Conservation (phyloP, 2,113 vertebrate species). For the Centropus unirufus region DNA sequence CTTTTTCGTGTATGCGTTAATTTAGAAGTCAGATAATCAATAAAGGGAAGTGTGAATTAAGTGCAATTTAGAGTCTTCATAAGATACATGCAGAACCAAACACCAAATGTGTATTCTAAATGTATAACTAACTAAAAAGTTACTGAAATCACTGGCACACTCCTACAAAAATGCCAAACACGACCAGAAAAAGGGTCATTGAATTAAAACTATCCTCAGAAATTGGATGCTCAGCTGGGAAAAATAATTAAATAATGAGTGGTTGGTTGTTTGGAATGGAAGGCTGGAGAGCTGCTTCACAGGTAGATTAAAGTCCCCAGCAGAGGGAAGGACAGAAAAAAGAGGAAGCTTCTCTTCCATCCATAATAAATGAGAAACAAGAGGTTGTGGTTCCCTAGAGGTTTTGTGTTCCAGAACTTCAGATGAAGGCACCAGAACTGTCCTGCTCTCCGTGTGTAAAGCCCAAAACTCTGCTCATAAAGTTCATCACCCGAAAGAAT, state of each 20-base stretch:
- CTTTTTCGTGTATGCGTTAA: background rate
- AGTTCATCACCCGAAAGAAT: background rate
- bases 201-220: conserved; percentile 1
- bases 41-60: background rate
- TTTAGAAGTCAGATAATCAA: conserved; percentile 3
- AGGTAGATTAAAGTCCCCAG: conserved; percentile 4
- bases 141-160: background rate
- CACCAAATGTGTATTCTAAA: background rate
- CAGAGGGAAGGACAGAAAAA: background rate
- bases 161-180: background rate
- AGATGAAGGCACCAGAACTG: background rate
- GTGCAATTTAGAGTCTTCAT: background rate
- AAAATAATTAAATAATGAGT: conserved; percentile 36
- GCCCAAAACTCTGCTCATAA: background rate
- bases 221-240: background rate
- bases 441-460: background rate
- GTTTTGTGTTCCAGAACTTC: background rate
- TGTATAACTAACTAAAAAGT: background rate
- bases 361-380: background rate
- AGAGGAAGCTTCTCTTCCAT: background rate
- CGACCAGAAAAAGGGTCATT: background rate
- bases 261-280: conserved; percentile 12
- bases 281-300: background rate
- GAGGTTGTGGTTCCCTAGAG: background rate
- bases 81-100: background rate